Evolutionary conservation across 2,888 invertebrate genomes (phyloP).

Genomic region (Acanthacorydalis orientalis): DNA sequence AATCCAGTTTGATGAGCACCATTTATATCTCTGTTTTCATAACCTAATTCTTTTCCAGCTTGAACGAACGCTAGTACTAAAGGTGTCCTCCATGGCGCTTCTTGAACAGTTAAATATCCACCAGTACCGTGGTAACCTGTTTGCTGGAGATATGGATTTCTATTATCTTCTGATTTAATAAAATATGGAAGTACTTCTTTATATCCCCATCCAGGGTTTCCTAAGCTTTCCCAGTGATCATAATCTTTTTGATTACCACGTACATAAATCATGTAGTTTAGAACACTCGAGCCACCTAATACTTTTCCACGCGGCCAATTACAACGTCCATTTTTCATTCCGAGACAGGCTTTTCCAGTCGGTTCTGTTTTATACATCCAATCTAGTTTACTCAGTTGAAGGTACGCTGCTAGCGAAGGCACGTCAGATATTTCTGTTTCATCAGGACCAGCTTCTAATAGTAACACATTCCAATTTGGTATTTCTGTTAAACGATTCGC

Average conservation of each 20-base stretch:
- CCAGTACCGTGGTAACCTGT: constrained; percentile 53
- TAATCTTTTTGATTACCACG: constrained; percentile 71
- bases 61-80: constrained; percentile 68
- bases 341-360: constrained; percentile 61
- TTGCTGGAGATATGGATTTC: constrained; percentile 63
- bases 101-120: constrained; percentile 61
- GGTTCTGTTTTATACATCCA: constrained; percentile 85
- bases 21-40: constrained; percentile 68
- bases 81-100: constrained; percentile 71
- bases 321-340: constrained; percentile 65
- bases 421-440: constrained; percentile 81
- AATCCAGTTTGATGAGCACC: constrained; percentile 65
- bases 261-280: constrained; percentile 85
- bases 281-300: constrained; percentile 70
- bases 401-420: constrained; percentile 70
- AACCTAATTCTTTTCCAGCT: constrained; percentile 67
- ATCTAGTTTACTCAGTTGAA: constrained; percentile 71
- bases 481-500: constrained; percentile 67
- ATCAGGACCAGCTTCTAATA: constrained; percentile 73
- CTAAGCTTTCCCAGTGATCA: constrained; percentile 65
- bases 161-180: constrained; percentile 76
- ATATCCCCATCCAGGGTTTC: constrained; percentile 83
- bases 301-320: constrained; percentile 85
- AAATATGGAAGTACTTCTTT: constrained; percentile 73
- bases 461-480: constrained; percentile 55